Evolutionary conservation across 2,113 vertebrate species (phyloP), one percentile per base, ranked within the genome.

Genomic region (Hippoglossus stenolepis): DNA sequence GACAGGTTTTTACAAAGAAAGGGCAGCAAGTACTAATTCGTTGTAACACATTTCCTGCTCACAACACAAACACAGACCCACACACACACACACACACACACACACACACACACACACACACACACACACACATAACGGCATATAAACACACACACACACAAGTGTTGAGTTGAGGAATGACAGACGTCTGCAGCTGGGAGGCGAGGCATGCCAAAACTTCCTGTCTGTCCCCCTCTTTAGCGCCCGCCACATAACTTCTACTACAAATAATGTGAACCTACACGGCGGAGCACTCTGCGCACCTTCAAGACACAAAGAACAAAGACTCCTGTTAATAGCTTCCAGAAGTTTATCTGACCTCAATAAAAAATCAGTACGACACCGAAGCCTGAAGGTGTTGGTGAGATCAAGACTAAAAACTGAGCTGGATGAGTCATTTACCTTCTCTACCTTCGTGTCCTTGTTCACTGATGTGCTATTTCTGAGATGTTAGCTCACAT

Each of bases 161-260:
- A 93, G 94, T 91, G 94, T 92, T 94, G 87, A 94, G 92, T 91
- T 94, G 94, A 95, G 94, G 95, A 96, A 95, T 96, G 96, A 96
- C 96, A 97, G 96, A 95, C 95, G 94, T 95, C 95, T 95, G 95
- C 95, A 94, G 95, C 95, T 96, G 96, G 94, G 95, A 95, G 95
- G 89, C 90, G 91, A 96, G 93, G 95, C 96, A 95, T 95, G 96
- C 93, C 94, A 95, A 95, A 94, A 94, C 96, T 96, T 97, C 95
- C 93, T 91, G 93, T 94, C 95, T 94, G 94, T 95, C 94, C 94
- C 94, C 94, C 94, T 95, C 84, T 66, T 85, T 79, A 76, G 75
- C 51, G 68, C 63, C 79, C 92, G 93, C 94, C 91, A 92, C 95
- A 95, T 93, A 95, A 95, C 94, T 95, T 91, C 92, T 92, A 85